Conservation (phyloP, 2,888 invertebrate species). For the Hyles lineata region DNA sequence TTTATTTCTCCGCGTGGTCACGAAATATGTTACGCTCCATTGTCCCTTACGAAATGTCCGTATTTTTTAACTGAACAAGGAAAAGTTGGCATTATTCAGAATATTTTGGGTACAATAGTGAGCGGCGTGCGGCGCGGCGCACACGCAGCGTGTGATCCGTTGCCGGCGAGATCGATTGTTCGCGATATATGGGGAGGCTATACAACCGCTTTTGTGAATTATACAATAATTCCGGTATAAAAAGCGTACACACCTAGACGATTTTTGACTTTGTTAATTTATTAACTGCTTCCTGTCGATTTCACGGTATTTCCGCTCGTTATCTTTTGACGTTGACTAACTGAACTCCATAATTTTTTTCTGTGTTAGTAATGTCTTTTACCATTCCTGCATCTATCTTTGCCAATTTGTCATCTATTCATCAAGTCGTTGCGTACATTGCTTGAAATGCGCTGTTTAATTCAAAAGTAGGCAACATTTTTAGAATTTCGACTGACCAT, state of each 20-base stretch:
- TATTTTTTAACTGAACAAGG: slow-evolving; percentile 76
- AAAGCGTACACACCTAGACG: slow-evolving; percentile 70
- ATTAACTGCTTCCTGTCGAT: slow-evolving; percentile 74
- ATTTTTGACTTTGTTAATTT: slow-evolving; percentile 63
- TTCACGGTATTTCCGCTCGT: slow-evolving; percentile 59
- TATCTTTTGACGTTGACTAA: slow-evolving; percentile 47
- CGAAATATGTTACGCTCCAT: slow-evolving; percentile 56
- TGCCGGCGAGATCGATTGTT: slow-evolving; percentile 73
- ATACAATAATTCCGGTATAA: slow-evolving; percentile 66
- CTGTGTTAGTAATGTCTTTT: not conserved
- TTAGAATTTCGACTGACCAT: not conserved
- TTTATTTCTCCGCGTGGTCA: slow-evolving; percentile 41
- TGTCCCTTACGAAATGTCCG: slow-evolving; percentile 74
- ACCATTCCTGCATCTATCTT: slow-evolving; percentile 2
- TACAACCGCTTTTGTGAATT: slow-evolving; percentile 71
- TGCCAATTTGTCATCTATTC: not conserved
- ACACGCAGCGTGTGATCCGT: slow-evolving; percentile 80
- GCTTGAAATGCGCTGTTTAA: not conserved
- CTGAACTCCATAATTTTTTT: slow-evolving; percentile 36
- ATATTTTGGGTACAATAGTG: slow-evolving; percentile 75
- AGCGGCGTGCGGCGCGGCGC: slow-evolving; percentile 62
- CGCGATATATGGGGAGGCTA: slow-evolving; percentile 70
- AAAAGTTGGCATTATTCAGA: slow-evolving; percentile 77
- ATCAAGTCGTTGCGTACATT: not conserved
- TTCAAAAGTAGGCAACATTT: no score